Evolutionary conservation across 2,797 vertebrate genomes (phyloP).

Genomic region (Petrocephalus sullivani): DNA sequence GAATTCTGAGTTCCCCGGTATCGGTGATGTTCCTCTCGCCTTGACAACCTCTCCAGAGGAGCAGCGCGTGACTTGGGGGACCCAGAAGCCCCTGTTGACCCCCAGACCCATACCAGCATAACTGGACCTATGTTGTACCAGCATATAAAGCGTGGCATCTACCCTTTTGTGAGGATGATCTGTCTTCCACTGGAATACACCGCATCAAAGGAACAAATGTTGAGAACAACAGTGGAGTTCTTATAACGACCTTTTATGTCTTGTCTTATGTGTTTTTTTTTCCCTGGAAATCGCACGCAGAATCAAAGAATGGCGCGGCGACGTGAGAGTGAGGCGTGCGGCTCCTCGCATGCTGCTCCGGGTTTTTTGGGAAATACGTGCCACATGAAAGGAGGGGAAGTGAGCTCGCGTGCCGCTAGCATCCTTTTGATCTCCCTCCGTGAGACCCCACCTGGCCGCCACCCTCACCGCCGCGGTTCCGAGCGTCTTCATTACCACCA

Average conservation of each 20-base stretch:
- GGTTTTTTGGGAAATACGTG: not conserved
- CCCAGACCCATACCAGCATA: not conserved
- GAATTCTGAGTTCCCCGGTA: not conserved
- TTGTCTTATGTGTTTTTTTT: slow-evolving; percentile 1
- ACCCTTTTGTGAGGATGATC: slow-evolving; percentile 1
- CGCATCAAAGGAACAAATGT: slow-evolving; percentile 3
- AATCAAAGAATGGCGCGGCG: not conserved
- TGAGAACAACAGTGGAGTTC: not conserved
- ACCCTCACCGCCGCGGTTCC: slow-evolving; percentile 4
- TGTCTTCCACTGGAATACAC: not conserved
- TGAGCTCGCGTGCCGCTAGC: not conserved
- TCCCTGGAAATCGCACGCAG: not conserved
- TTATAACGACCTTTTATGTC: slow-evolving; percentile 16
- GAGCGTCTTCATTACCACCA: slow-evolving; percentile 36
- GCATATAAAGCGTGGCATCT: not conserved
- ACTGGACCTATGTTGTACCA: not conserved
- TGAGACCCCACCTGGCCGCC: not conserved
- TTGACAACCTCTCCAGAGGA: not conserved
- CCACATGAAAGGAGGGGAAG: not conserved
- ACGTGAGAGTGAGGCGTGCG: not conserved
- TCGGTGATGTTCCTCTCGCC: not conserved
- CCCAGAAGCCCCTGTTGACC: not conserved
- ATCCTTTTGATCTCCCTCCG: not conserved
- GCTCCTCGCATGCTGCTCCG: not conserved
- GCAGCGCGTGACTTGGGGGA: not conserved